Percentiles rank a stretch among this genome's conserved stretches.
phyloP scores from a whole-genome alignment of 1,140 invertebrate genomes.

The Triops cancriformis region DNA sequence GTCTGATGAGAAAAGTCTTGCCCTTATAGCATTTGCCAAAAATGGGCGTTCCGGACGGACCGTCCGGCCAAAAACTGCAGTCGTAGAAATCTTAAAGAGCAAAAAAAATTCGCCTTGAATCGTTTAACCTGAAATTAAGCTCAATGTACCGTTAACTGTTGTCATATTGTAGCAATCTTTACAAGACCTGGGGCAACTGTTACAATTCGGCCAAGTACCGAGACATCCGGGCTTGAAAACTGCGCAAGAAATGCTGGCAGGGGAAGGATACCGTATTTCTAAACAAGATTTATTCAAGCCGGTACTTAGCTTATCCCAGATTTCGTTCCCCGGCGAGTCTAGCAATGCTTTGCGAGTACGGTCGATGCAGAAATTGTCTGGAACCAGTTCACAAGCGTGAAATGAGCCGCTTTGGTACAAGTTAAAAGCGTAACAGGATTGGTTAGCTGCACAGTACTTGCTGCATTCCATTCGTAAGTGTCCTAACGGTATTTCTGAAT shows the following conservation, averaged over 20 bases:
- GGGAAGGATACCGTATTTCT: neutral
- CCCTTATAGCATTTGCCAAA: neutral
- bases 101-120: neutral
- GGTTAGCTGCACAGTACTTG: neutral
- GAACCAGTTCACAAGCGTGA: neutral
- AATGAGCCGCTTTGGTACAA: neutral
- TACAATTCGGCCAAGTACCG: too few species aligned
- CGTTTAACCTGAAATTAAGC: neutral
- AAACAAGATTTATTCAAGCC: neutral
- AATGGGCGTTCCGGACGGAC: neutral
- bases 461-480: neutral
- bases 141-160: neutral
- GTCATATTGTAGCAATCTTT: neutral
- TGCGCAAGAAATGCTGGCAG: neutral
- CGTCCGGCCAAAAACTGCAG: neutral
- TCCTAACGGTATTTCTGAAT: too few species aligned
- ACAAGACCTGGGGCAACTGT: neutral
- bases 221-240: neutral
- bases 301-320: neutral
- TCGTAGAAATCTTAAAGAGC: neutral
- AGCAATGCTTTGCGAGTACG: neutral
- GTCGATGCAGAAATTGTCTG: neutral
- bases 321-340: neutral
- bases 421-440: neutral
- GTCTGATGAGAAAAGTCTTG: neutral